These are phyloP conservation scores for Anguilla obscura DNA, from an alignment of 2,797 vertebrate genomes.

Conservation along the genomic window DNA sequence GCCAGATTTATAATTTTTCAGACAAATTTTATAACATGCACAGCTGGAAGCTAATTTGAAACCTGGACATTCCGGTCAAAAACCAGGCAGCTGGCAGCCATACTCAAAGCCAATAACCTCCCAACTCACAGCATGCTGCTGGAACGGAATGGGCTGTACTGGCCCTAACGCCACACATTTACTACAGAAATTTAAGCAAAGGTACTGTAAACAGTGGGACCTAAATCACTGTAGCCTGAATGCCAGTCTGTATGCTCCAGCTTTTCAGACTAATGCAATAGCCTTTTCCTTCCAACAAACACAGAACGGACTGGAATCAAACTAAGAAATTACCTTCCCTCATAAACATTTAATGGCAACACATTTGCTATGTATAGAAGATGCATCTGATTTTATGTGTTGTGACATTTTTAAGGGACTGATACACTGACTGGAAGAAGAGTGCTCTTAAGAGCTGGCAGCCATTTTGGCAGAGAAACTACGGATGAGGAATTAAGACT, in stretches of 20 bases:
- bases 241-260: background rate
- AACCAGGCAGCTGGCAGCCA: too few relatives aligned
- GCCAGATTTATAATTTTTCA: too few relatives aligned
- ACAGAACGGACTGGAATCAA: background rate
- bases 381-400: background rate
- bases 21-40: too few relatives aligned
- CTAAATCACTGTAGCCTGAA: background rate
- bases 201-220: background rate
- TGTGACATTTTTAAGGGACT: background rate
- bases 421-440: background rate
- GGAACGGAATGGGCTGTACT: too few relatives aligned
- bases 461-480: background rate
- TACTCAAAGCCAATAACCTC: too few relatives aligned
- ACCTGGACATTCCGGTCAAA: too few relatives aligned
- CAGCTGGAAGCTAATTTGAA: too few relatives aligned
- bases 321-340: background rate
- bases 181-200: background rate
- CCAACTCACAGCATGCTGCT: background rate
- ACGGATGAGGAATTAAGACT: background rate
- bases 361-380: background rate
- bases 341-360: slow-evolving; percentile 8
- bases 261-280: background rate
- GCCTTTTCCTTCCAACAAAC: background rate
- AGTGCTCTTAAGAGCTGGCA: background rate
- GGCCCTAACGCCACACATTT: too few relatives aligned